phyloP scores from a whole-genome alignment of 2,113 vertebrate species.

The Pomatorhinus ruficollis region DNA sequence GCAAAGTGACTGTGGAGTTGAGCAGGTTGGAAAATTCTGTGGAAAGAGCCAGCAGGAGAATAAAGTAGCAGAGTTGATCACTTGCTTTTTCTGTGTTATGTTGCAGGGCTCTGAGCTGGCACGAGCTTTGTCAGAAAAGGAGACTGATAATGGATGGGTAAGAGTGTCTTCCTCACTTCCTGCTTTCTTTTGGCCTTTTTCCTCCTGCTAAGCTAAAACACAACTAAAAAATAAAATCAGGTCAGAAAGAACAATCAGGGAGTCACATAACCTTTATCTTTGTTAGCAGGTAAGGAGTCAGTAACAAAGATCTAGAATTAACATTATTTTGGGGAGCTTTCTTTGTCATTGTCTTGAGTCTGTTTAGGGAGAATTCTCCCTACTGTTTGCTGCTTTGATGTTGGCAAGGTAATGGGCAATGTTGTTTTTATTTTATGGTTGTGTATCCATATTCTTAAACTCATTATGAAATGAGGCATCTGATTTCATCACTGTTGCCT shows the following conservation, averaged over 20 bases:
- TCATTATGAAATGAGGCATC: not conserved
- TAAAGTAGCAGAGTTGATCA: not conserved
- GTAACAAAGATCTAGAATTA: not conserved
- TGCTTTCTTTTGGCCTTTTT: not conserved
- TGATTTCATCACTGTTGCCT: not conserved
- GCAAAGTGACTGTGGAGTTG: not conserved
- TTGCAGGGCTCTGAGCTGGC: slow-evolving; percentile 82
- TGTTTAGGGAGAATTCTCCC: not conserved
- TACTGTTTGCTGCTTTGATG: not conserved
- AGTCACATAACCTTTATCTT: not conserved
- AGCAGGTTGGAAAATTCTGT: not conserved
- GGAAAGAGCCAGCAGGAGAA: not conserved
- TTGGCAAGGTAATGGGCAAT: not conserved
- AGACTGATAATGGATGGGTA: slow-evolving; percentile 80
- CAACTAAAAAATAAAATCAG: not conserved
- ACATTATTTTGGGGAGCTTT: not conserved
- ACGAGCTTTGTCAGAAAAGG: slow-evolving; percentile 83
- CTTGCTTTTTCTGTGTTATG: not conserved
- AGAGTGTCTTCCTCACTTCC: slow-evolving; percentile 47
- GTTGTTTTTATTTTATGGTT: not conserved
- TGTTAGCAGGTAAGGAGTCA: not conserved
- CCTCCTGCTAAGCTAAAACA: not conserved
- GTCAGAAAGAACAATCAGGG: not conserved
- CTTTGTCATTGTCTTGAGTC: not conserved
- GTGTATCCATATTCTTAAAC: not conserved